Evolutionary conservation across 1,140 invertebrate species (phyloP), one percentile per base, ranked within the genome.

Genomic region (Drosophila sulfurigaster): DNA sequence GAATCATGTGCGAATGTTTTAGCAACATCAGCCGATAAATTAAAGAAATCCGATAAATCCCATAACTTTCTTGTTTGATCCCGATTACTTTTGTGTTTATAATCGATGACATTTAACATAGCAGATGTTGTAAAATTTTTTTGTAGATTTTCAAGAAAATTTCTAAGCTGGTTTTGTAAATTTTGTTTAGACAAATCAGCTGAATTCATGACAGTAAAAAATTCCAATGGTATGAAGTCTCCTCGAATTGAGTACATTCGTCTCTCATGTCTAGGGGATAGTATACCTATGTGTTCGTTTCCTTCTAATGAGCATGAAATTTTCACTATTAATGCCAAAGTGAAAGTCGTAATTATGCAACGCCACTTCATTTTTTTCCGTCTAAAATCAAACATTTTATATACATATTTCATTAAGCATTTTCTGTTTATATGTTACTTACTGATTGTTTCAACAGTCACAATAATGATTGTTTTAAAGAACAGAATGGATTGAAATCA

Each of bases 121-220:
- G 46, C 45, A 0, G 91, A 91, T n/a, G 79, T 81, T 5, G 91
- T 81, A 0, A 91, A 57, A 68, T 92, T 92, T 75, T 71, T 75
- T 30, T 92, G 91, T 1, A 92, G 48, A 51, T 78, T 79, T 78
- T 92, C 91, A 5, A 86, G 10, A 56, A 92, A 91, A 49, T 89
- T 71, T 3, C 62, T 65, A 5, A 92, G 38, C 15, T 70, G 67
- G 46, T 54, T 30, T 41, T 92, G 87, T n/a, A 92, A 54, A 5
- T 46, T 56, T 35, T 62, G 56, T 52, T 92, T 91, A 5, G 71
- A 74, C 0, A 11, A 1, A 38, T 91, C 82, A 0, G 91, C 75
- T 5, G 41, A 62, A 28, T 57, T 25, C 1, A 79, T 69, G 0
- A 78, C 28, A 60, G 68, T 57, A 41, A 75, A 91, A 66, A 89